A percentile compares a stretch with the other conserved stretches of the same genome.
phyloP scores from a whole-genome alignment of 1,140 invertebrate species.

The Drosophila kikkawai region DNA sequence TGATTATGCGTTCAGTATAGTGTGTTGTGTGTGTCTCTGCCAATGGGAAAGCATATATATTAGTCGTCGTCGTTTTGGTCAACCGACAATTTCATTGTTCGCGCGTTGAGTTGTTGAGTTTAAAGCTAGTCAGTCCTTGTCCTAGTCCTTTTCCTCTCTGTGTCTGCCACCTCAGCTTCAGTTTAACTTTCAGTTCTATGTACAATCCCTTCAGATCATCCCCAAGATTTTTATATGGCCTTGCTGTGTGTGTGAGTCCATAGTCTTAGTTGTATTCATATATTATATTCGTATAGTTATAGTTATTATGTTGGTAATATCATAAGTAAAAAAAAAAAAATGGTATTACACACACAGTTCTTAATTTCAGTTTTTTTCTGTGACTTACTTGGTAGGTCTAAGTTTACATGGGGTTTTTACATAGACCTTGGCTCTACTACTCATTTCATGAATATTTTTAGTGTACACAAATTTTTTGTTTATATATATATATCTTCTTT shows the following conservation, averaged over 20 bases:
- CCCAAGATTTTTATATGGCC: conserved; percentile 38
- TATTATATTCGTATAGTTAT: conserved; percentile 38
- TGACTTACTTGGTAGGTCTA: conserved; percentile 41
- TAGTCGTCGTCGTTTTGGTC: conserved; percentile 4
- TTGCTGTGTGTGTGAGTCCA: conserved; percentile 33
- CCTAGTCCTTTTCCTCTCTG: conserved; percentile 1
- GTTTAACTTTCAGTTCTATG: conserved; percentile 15
- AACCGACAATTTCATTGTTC: conserved; percentile 56
- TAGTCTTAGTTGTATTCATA: conserved; percentile 54
- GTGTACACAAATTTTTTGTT: conserved; percentile 35
- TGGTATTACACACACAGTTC: conserved; percentile 41
- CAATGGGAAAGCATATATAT: conserved; percentile 56
- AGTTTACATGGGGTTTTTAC: conserved; percentile 49
- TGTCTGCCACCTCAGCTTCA: not conserved
- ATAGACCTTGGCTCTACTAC: conserved; percentile 62
- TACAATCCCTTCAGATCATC: conserved; percentile 18
- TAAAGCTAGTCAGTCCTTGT: conserved; percentile 54
- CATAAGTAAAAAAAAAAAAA: conserved; percentile 65
- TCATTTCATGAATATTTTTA: conserved; percentile 65
- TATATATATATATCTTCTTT: conserved; percentile 25
- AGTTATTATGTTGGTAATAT: conserved; percentile 27
- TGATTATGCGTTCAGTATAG: conserved; percentile 60
- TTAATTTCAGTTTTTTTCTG: not conserved
- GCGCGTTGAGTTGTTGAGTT: conserved; percentile 24
- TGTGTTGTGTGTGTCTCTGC: conserved; percentile 16